Evolutionary conservation across 2,797 vertebrate species (phyloP), one percentile per base, ranked within the genome.

Genomic region (Poliocrania exsul): DNA sequence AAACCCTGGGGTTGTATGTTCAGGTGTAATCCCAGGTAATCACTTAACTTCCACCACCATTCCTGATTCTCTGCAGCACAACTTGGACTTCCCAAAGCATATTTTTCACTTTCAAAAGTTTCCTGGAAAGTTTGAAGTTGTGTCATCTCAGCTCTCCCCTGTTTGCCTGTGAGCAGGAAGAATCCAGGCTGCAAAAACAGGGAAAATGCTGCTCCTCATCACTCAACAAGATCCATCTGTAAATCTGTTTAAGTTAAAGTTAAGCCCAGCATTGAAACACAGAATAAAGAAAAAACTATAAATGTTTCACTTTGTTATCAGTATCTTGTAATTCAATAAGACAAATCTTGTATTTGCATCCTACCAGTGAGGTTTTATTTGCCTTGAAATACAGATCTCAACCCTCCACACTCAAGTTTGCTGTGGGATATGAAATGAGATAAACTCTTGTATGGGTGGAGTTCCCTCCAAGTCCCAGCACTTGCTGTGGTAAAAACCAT

Each of bases 401-500:
- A 42, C 38, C 40, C 84, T 88, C 65, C 51, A 7, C 82, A 90
- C 13, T 65, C 31, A 12, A 28, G 71, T 80, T 94, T 90, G 78
- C 93, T 92, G 65, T 64, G 73, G 88, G 81, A 83, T 56, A 84
- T 81, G 87, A 92, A 95, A 92, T 95, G 77, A 96, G 95, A 96
- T 95, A 91, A 93, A 86, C 38, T 66, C 66, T 93, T 80, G 5
- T 64, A 90, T 89, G 96, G 97, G 98, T 97, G 97, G 97, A 91
- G 97, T 96, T 49, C 90, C 69, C 78, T 95, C 51, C 9, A 38
- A 94, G 80, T 95, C 94, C 69, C 96, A 96, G 97, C 86, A 88
- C 89, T 92, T 87, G 64, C 96, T 96, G 95, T 95, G 97, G 97
- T 97, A 96, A 97, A 96, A 97, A 97, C 96, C 81, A 88, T 95